phyloP scores from a whole-genome alignment of 2,888 invertebrate genomes.

The Lasiommata megera region DNA sequence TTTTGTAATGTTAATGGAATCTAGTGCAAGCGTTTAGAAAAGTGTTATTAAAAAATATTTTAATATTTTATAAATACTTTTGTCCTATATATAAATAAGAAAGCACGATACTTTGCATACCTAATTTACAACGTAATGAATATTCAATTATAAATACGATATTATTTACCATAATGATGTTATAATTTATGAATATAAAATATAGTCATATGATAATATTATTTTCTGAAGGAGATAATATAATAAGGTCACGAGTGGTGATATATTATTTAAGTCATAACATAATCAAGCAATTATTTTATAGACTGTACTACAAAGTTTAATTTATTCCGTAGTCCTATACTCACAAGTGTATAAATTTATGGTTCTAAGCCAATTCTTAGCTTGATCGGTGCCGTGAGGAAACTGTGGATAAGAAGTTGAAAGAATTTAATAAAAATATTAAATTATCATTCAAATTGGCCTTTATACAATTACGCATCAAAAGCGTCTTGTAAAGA shows the following conservation, averaged over 20 bases:
- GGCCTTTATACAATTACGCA: too few relatives aligned
- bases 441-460: too few relatives aligned
- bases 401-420: constrained; percentile 41
- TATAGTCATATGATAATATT: background rate
- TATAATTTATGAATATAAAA: background rate
- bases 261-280: constrained; percentile 3
- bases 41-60: background rate
- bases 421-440: background rate
- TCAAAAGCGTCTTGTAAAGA: too few relatives aligned
- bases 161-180: too few relatives aligned
- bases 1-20: constrained; percentile 24
- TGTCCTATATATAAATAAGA: too few relatives aligned
- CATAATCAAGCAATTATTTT: constrained; percentile 15
- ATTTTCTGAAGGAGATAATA: too few relatives aligned
- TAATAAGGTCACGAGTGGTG: background rate
- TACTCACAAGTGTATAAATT: constrained; percentile 46
- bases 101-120: too few relatives aligned
- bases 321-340: constrained; percentile 50
- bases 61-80: background rate
- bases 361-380: constrained; percentile 54
- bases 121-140: too few relatives aligned
- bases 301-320: constrained; percentile 34
- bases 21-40: constrained; percentile 18
- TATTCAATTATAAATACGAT: too few relatives aligned
- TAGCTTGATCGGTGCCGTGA: constrained; percentile 39